Percentiles rank a stretch among this genome's conserved stretches.
These are phyloP conservation scores for Ambastaia sidthimunki DNA, from an alignment of 2,797 vertebrate species.

Conservation along the genomic window DNA sequence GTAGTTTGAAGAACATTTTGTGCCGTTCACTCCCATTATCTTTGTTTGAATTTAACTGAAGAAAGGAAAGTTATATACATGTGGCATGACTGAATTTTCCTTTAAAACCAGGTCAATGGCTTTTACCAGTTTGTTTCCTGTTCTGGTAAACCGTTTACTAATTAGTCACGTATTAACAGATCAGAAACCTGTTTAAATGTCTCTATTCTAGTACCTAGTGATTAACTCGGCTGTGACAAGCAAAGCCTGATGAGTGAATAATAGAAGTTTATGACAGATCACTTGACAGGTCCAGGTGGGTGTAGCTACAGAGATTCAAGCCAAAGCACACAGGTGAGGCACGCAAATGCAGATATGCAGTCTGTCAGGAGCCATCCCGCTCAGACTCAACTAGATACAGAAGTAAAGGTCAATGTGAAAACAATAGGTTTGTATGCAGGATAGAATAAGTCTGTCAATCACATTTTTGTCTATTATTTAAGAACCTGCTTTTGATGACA, in stretches of 20 bases:
- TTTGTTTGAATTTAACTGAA: too few relatives aligned
- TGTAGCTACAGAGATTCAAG: background rate
- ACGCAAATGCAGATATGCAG: background rate
- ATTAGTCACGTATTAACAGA: constrained; percentile 26
- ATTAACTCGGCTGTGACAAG: constrained; percentile 8
- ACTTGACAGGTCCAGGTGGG: constrained; percentile 21
- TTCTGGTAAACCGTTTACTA: constrained; percentile 5
- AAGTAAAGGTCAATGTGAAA: background rate
- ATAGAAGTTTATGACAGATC: background rate
- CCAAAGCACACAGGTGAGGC: constrained; percentile 24
- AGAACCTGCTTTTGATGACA: too few relatives aligned
- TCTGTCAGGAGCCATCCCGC: constrained; percentile 10
- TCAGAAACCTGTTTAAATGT: constrained; percentile 17
- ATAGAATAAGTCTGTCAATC: background rate
- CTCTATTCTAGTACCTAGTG: background rate
- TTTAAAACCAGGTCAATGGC: background rate
- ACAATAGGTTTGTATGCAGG: background rate
- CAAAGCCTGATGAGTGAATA: constrained; percentile 30
- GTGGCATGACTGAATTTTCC: background rate
- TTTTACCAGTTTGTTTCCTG: background rate
- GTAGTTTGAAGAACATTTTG: too few relatives aligned
- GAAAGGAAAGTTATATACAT: too few relatives aligned
- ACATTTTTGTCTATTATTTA: background rate
- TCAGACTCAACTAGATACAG: background rate
- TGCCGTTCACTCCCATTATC: too few relatives aligned